Conservation (phyloP, 2,113 vertebrate species). For the Zosterops japonicus region DNA sequence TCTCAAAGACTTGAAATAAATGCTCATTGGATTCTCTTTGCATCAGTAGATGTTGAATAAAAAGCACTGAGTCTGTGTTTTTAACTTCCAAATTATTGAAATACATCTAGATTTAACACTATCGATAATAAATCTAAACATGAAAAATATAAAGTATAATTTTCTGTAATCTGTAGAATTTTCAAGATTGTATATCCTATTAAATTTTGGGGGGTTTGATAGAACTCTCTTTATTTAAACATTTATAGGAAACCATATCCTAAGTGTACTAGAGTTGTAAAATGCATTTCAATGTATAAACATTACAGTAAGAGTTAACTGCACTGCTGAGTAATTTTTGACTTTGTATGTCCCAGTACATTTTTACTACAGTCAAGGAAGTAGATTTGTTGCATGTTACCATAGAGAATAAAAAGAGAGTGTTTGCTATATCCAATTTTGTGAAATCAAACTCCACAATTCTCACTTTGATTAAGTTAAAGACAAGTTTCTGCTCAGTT, state of each 20-base stretch:
- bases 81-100: not conserved
- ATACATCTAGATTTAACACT: not conserved
- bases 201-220: not conserved
- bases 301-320: not conserved
- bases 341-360: slow-evolving; percentile 64
- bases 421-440: slow-evolving; percentile 34
- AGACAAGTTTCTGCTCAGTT: not conserved
- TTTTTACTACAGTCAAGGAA: slow-evolving; percentile 67
- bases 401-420: slow-evolving; percentile 65
- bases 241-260: not conserved
- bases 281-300: slow-evolving; percentile 14
- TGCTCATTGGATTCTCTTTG: not conserved
- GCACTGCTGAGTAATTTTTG: slow-evolving; percentile 40
- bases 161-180: not conserved
- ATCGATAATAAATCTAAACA: not conserved
- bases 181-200: not conserved
- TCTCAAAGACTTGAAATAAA: not conserved
- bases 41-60: not conserved
- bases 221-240: slow-evolving; percentile 13
- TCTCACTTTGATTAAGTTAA: not conserved
- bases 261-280: not conserved
- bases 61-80: not conserved
- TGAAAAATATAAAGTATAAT: not conserved
- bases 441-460: not conserved
- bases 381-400: slow-evolving; percentile 66